Evolutionary conservation across 2,797 vertebrate species (phyloP), one percentile per base, ranked within the genome.

Genomic region (Falco peregrinus): DNA sequence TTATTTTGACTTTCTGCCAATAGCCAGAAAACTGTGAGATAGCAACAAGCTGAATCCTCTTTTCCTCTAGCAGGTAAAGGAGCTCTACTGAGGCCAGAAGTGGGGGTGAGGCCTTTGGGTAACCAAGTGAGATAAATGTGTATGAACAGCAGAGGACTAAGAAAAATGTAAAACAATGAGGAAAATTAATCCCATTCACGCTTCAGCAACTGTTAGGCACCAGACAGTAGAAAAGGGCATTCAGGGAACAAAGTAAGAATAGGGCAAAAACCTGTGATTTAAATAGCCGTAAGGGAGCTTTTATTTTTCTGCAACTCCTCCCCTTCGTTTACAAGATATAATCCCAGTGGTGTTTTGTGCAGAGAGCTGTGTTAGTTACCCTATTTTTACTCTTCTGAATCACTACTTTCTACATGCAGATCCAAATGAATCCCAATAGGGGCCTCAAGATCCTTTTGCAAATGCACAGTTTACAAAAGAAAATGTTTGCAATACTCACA

Each of bases 371-470:
- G 29, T 41, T 51, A 94, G 53, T 78, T 93, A 90, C 81, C 56
- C 84, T 93, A 6, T 87, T 94, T 96, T 91, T 74, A 82, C 29
- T 69, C 13, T 84, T 87, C 85, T 78, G 59, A 90, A 95, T 89
- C 37, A 51, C 57, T 84, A 59, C 35, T 88, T 13, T 93, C 83
- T 87, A 71, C 41, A 39, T n/a, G 31, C 28, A 87, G 71, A 84
- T 87, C 67, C 81, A 90, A 92, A 83, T 39, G 41, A 96, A 89
- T 90, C 93, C 90, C 91, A 91, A 84, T 10, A 90, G 91, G 67
- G 88, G 83, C 94, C 87, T 94, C 77, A 83, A 92, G 77, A 82
- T 94, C 70, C 37, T 87, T 81, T 90, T 84, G 67, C 71, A 93
- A 92, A 90, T 53, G 33, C 47, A 51, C 21, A 77, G 48, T 91